Base-by-base conservation (phyloP, 2,797 vertebrate species). In the Lates japonicus region DNA sequence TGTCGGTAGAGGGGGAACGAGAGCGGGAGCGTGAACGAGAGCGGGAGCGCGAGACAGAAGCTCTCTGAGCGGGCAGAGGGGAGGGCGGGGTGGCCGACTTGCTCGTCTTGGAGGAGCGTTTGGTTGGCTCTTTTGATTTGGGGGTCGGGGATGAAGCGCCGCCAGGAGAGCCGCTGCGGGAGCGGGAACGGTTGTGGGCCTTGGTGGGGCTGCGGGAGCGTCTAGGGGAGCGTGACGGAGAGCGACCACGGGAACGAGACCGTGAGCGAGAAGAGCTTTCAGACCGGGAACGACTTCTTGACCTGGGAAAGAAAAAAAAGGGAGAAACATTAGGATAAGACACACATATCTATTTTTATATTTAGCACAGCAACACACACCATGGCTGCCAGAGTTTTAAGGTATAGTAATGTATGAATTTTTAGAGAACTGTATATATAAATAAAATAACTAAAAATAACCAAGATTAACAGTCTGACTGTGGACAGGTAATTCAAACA, bases 211-310 rank as follows among this genome's bases (percentile, higher is more conserved):
- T 95, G 78, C 91, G 87, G 58, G 91, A 92, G 22, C 86, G 91
- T 1, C 90, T 60, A 2, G 87, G 92, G 22, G 92, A 92, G 48
- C 90, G 86, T 0, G 92, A 98, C 3, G 95, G 94, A 29, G 97
- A 98, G 82, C 96, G 96, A 39, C 96, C 91, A 0, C 89, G 90
- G 29, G 93, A 94, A 20, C 90, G 96, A 88, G 96, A 84, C 0
- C 97, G 96, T 4, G 97, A 98, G 5, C 97, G 95, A 0, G 97
- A 98, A 0, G 97, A 98, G 93, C 97, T 98, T 67, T 96, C 94
- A 48, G 96, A 98, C 35, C 96, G 95, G 0, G 97, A 98, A 51
- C 97, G 96, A n/a, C 97, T 97, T 89, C 97, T 95, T 0, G 95
- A 95, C 88, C 95, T 95, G 49, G 10, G 49, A 6, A 42, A 78